Base-by-base conservation (phyloP, 2,888 invertebrate species). In the Timandra comae region DNA sequence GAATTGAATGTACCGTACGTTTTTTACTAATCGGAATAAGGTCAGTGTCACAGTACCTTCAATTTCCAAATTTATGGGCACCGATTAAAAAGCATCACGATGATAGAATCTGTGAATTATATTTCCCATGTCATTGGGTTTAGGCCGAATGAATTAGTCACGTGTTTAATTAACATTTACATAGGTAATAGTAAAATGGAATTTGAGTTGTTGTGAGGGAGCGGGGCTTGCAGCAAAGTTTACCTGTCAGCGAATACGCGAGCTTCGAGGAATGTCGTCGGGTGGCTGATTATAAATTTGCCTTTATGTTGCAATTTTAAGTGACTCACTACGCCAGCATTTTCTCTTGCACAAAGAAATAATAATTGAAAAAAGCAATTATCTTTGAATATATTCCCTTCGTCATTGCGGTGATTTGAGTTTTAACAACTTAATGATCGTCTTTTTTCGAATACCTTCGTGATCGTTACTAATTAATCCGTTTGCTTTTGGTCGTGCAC, bases 221-320 rank as follows among this genome's bases (percentile, higher is more conserved):
- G 48, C 45, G 46, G 52, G 41, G 54, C 46, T 48, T 21, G 52
- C 51, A 41, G 52, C 59, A 52, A 58, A 62, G 52, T 63, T 63
- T 67, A 65, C 69, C 65, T 64, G 63, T 58, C 59, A 59, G 54
- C 50, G 52, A 55, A 58, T 54, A 52, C 58, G 50, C 52, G 46
- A 49, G 50, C 57, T 58, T 61, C 58, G 59, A 62, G 76, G 79
- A 81, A 81, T 80, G 79, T 70, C 63, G 76, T 63, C 61, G 64
- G 63, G 63, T 65, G 53, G 63, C 72, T 62, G 70, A 73, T 75
- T 79, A 70, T 77, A 70, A 74, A 73, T 79, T 73, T 69, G 64
- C 69, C 53, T 67, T 63, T 54, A 69, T 61, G 61, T 70, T 69
- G 72, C 73, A 67, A 74, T 72, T 71, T 63, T 52, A 52, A 52